Percentiles rank a stretch among this genome's conserved stretches.
These are phyloP conservation scores for Pygmarrhopalites habei DNA, from an alignment of 1,140 invertebrate genomes.

Conservation along the genomic window DNA sequence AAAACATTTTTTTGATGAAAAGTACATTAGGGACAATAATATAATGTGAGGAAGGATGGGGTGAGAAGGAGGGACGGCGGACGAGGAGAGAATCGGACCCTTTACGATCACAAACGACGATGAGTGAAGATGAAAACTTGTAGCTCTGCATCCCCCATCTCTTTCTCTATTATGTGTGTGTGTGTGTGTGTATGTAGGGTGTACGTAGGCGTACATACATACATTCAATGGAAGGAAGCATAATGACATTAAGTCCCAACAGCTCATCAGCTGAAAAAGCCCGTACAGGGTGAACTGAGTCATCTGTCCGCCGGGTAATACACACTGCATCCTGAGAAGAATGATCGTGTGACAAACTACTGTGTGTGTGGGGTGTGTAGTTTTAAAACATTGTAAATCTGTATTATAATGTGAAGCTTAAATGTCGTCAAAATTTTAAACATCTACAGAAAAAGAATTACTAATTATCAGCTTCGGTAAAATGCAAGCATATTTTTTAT, in stretches of 20 bases:
- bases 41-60: no score
- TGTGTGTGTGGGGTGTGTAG: neutral
- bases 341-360: neutral
- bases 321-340: neutral
- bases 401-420: no score
- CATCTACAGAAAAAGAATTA: no score
- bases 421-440: no score
- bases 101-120: neutral
- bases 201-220: neutral
- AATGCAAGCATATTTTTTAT: no score
- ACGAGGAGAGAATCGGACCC: neutral
- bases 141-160: neutral
- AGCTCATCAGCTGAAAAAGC: constrained; percentile 12
- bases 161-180: neutral
- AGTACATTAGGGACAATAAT: neutral
- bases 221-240: neutral
- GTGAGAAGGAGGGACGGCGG: neutral
- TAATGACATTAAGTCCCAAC: neutral
- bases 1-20: neutral
- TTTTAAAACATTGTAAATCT: no score
- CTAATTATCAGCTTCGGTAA: no score
- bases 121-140: neutral
- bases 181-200: neutral
- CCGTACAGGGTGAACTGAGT: neutral
- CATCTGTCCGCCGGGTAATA: neutral